Conservation (phyloP, 2,888 invertebrate species). For the Magallana nippona region DNA sequence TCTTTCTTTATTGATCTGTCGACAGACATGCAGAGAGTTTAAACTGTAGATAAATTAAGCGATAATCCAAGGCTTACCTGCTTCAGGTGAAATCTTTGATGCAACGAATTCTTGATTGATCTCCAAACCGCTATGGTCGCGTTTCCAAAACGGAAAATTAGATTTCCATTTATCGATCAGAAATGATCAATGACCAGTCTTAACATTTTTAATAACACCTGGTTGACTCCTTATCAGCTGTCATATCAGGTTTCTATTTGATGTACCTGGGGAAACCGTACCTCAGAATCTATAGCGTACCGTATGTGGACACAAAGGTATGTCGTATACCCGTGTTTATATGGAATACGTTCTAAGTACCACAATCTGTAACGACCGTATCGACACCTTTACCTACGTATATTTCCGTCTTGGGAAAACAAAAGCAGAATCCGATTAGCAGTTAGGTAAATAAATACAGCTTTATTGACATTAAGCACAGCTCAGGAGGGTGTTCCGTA, state of each 20-base stretch:
- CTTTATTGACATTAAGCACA: neutral
- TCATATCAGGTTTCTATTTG: conserved; percentile 25
- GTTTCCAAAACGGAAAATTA: conserved; percentile 27
- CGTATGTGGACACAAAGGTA: neutral
- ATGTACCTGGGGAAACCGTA: neutral
- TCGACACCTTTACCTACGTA: neutral
- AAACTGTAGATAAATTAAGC: conserved; percentile 26
- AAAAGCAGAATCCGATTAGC: conserved; percentile 3
- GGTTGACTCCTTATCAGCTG: conserved; percentile 14
- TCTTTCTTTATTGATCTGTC: neutral
- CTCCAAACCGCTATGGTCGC: neutral
- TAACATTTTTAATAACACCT: conserved; percentile 29
- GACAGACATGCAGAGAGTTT: neutral
- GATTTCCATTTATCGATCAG: conserved; percentile 28
- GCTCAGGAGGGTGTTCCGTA: neutral
- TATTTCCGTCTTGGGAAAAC: neutral
- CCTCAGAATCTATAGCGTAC: neutral
- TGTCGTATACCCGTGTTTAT: neutral
- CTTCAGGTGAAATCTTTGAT: conserved; percentile 10
- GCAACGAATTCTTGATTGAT: conserved; percentile 10
- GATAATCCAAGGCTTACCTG: conserved; percentile 9
- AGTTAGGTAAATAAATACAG: conserved; percentile 22
- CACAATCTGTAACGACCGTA: neutral
- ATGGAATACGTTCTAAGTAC: neutral
- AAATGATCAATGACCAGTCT: conserved; percentile 2